phyloP scores from a whole-genome alignment of 2,888 invertebrate species.

The Tolmerus cingulatus region DNA sequence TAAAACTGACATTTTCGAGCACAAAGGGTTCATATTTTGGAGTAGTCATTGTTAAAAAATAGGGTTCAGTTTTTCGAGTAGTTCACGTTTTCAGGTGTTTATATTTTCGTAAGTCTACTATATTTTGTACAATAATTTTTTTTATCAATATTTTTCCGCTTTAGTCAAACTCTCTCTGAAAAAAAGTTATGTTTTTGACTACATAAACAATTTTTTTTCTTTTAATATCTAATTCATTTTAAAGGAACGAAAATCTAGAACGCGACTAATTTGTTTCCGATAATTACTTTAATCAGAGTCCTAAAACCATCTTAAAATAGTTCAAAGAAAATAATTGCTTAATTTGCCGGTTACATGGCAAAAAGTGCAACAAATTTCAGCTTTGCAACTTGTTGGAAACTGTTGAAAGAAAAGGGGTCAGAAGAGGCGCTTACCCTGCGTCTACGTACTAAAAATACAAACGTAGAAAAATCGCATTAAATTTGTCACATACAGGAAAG shows the following conservation, averaged over 20 bases:
- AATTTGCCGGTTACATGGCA: neutral
- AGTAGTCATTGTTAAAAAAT: too few relatives aligned
- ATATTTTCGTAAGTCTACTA: too few relatives aligned
- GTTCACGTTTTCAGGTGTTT: too few relatives aligned
- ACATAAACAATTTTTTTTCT: too few relatives aligned
- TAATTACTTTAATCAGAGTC: neutral
- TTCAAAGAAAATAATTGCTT: neutral
- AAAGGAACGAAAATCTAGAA: neutral
- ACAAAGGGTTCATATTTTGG: too few relatives aligned
- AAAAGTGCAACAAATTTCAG: neutral
- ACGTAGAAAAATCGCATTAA: conserved; percentile 14
- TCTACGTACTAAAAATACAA: neutral
- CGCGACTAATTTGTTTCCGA: neutral
- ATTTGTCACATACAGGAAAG: conserved; percentile 15
- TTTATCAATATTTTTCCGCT: too few relatives aligned
- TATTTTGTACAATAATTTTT: too few relatives aligned
- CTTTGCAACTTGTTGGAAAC: neutral
- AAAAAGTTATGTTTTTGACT: too few relatives aligned
- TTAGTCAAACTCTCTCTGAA: too few relatives aligned
- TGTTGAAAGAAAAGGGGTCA: neutral
- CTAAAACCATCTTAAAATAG: neutral
- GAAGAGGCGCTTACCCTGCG: neutral
- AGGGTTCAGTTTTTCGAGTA: too few relatives aligned
- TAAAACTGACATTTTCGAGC: too few relatives aligned
- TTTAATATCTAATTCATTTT: neutral